Evolutionary conservation across 2,888 invertebrate genomes (phyloP).

Genomic region (Argyra leucocephala): DNA sequence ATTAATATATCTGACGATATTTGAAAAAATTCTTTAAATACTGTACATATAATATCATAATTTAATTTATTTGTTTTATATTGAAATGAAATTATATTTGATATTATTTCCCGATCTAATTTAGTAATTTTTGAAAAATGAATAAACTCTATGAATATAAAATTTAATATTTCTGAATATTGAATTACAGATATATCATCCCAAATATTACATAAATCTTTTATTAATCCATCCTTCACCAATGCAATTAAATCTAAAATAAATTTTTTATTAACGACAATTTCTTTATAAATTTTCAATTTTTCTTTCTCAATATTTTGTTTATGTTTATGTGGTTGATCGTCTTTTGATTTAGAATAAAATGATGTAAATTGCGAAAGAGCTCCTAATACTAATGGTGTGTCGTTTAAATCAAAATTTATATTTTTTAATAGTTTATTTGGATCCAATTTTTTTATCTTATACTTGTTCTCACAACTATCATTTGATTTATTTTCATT

Average conservation of each 20-base stretch:
- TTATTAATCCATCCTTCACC: not conserved
- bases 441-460: slow-evolving; percentile 31
- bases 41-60: slow-evolving; percentile 39
- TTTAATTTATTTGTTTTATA: slow-evolving; percentile 17
- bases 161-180: slow-evolving; percentile 17
- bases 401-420: slow-evolving; percentile 12
- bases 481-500: not conserved
- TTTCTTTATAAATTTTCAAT: slow-evolving; percentile 11
- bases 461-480: not conserved
- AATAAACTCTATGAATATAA: slow-evolving; percentile 17
- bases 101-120: slow-evolving; percentile 31
- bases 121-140: slow-evolving; percentile 13
- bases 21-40: slow-evolving; percentile 54
- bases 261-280: slow-evolving; percentile 11
- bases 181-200: slow-evolving; percentile 10
- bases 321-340: not conserved
- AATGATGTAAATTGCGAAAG: slow-evolving; percentile 19
- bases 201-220: not conserved
- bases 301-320: not conserved
- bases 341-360: not conserved
- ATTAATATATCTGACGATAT: slow-evolving; percentile 60
- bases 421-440: not conserved
- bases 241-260: not conserved
- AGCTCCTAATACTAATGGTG: slow-evolving; percentile 17
- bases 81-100: slow-evolving; percentile 39